Evolutionary conservation across 2,888 invertebrate species (phyloP).

Genomic region (Crioceris asparagi): DNA sequence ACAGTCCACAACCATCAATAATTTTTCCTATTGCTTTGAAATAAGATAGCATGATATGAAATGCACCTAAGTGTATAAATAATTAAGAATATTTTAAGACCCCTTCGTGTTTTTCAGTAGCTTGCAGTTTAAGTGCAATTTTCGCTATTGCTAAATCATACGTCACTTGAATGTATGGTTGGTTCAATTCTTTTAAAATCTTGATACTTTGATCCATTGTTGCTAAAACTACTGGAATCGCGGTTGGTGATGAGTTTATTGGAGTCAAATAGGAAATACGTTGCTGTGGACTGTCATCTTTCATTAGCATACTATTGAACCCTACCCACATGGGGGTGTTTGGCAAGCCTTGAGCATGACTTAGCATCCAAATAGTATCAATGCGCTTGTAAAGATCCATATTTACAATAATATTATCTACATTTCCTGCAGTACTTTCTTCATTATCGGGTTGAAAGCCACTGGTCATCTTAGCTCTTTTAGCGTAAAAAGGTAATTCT

Average conservation of each 20-base stretch:
- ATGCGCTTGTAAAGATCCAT: background rate
- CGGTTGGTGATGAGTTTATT: constrained; percentile 6
- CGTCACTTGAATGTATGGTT: constrained; percentile 5
- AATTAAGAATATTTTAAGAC: no score
- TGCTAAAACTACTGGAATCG: constrained; percentile 4
- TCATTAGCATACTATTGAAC: no score
- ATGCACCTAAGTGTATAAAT: background rate
- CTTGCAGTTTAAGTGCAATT: constrained; percentile 6
- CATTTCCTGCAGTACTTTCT: no score
- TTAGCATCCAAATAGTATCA: background rate
- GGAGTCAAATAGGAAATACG: constrained; percentile 5
- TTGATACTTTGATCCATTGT: constrained; percentile 4
- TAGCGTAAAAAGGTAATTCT: no score
- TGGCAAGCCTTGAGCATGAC: background rate
- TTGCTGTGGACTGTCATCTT: no score
- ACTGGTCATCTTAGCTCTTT: no score
- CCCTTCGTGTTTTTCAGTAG: background rate
- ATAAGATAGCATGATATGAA: background rate
- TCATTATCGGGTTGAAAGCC: no score
- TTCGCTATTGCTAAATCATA: constrained; percentile 7
- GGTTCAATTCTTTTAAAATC: constrained; percentile 2
- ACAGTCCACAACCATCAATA: background rate
- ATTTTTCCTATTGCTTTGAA: background rate
- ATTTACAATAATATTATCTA: background rate
- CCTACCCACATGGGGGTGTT: background rate